Conservation (phyloP, 2,888 invertebrate species). For the Hemicrepidius hirtus region DNA sequence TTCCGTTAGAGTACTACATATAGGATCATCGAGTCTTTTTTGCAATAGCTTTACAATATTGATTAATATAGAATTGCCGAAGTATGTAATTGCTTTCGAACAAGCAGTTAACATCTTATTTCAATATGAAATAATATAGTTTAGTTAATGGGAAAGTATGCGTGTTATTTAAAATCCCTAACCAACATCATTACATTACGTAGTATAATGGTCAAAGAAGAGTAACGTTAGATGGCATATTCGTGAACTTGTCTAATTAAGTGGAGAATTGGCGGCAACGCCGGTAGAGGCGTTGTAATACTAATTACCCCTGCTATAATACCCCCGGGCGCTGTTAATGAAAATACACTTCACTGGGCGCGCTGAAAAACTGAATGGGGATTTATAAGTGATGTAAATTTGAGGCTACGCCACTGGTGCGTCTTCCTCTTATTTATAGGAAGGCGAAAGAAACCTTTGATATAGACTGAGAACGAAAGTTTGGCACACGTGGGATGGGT, state of each 20-base stretch:
- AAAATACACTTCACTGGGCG: constrained; percentile 66
- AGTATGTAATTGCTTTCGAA: no score
- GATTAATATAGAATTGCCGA: no score
- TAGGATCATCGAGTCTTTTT: no score
- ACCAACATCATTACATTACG: no score
- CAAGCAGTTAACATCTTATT: no score
- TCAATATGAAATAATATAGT: no score
- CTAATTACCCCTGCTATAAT: constrained; percentile 67
- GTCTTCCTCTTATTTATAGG: constrained; percentile 40
- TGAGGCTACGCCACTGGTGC: constrained; percentile 43
- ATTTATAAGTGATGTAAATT: constrained; percentile 58
- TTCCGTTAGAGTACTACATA: no score
- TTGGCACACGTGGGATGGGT: constrained; percentile 58
- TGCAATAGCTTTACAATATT: no score
- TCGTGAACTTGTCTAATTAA: constrained; percentile 64
- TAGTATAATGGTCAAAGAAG: constrained; percentile 28
- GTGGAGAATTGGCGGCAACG: constrained; percentile 64
- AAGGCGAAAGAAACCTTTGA: constrained; percentile 30
- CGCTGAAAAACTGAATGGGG: constrained; percentile 62
- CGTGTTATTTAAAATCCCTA: no score
- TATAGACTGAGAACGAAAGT: constrained; percentile 37
- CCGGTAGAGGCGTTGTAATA: constrained; percentile 64
- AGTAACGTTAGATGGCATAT: constrained; percentile 40
- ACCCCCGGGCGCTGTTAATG: constrained; percentile 67
- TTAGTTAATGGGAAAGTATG: no score